Base-by-base conservation (phyloP, 2,888 invertebrate genomes). In the Cerceris rybyensis region DNA sequence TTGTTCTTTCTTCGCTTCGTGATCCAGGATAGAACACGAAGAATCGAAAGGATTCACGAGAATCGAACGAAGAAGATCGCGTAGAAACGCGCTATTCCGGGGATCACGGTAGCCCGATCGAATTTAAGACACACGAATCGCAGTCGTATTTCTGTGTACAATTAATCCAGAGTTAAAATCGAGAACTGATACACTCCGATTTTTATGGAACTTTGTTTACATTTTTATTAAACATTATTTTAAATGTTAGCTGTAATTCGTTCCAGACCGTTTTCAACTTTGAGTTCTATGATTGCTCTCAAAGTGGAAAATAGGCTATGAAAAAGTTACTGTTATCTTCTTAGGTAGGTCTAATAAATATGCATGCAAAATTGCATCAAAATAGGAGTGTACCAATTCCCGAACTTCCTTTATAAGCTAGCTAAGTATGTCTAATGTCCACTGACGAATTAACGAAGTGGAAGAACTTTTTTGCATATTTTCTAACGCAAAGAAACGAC, bases 391-490 rank as follows among this genome's bases (percentile, higher is more conserved):
- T n/a, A n/a, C n/a, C n/a, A n/a, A n/a, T n/a, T n/a, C n/a, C n/a
- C n/a, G n/a, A n/a, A n/a, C n/a, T n/a, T n/a, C n/a, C n/a, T n/a
- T n/a, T n/a, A n/a, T 57, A 61, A 66, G 68, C 58, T 76, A 59
- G 28, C 52, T 73, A 54, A 71, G 64, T 70, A 73, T 70, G 59
- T 70, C 65, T 66, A 71, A 70, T 66, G 39, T 70, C n/a, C 61
- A 70, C 64, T 59, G 58, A 64, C 41, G 50, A 46, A 16, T 7
- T 42, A 13, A 17, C 8, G 54, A 46, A 41, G 49, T 13, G 70
- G n/a, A 59, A 50, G 16, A 50, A 13, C 43, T 52, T 64, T 60
- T 49, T 89, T 84, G 84, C 84, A 87, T 87, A 87, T 86, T 88
- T 86, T 88, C 82, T 82, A 84, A 82, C 39, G 50, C 46, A 43